Conservation (phyloP, 2,888 invertebrate genomes). For the Melitaea athalia region DNA sequence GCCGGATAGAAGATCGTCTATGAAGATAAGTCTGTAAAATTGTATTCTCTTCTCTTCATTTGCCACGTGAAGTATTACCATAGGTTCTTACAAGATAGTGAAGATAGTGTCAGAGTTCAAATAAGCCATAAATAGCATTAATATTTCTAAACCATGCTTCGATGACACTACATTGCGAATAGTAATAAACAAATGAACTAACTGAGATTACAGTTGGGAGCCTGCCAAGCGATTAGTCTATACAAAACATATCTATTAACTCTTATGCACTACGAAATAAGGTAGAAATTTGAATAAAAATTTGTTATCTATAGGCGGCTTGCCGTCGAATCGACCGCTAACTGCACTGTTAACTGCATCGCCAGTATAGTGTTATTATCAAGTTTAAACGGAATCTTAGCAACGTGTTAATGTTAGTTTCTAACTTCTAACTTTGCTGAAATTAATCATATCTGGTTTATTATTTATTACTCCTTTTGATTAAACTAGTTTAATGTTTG, state of each 20-base stretch:
- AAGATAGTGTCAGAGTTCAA: constrained; percentile 8
- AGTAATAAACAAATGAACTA: constrained; percentile 36
- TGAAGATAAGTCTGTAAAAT: no score
- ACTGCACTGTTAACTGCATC: constrained; percentile 37
- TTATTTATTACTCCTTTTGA: neutral
- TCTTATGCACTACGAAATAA: constrained; percentile 2
- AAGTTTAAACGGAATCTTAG: constrained; percentile 33
- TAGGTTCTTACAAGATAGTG: neutral
- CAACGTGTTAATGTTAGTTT: constrained; percentile 29
- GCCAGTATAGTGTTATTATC: constrained; percentile 26
- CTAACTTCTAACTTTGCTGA: neutral
- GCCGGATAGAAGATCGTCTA: neutral
- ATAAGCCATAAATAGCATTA: constrained; percentile 13
- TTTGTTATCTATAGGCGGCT: neutral
- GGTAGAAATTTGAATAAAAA: constrained; percentile 8
- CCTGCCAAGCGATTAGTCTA: constrained; percentile 33
- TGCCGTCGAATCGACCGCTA: constrained; percentile 17
- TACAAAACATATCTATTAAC: constrained; percentile 8
- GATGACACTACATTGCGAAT: constrained; percentile 15
- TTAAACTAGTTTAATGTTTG: neutral
- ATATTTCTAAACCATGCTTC: constrained; percentile 19
- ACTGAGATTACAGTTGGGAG: constrained; percentile 33
- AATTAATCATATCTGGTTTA: constrained; percentile 5
- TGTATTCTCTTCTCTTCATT: neutral
- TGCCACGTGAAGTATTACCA: neutral